phyloP scores from a whole-genome alignment of 2,113 vertebrate species.

The Campylorhamphus procurvoides region DNA sequence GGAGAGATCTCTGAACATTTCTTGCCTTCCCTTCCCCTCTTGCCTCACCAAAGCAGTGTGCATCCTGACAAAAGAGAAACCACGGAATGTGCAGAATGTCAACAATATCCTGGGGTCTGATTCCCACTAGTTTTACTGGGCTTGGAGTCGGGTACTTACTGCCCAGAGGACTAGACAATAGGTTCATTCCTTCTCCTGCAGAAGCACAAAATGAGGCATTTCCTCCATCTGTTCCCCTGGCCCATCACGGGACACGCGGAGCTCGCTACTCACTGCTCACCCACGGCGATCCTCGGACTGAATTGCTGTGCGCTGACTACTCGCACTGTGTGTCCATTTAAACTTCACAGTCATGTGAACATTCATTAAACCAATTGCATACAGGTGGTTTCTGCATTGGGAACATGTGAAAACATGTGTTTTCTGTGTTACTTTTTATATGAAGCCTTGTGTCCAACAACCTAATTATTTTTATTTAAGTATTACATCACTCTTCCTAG shows the following conservation, averaged over 20 bases:
- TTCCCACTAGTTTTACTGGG: constrained; percentile 15
- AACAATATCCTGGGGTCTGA: constrained; percentile 19
- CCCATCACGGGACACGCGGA: fast-evolving
- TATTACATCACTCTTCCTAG: background rate
- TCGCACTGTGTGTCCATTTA: background rate
- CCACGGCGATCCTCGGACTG: fast-evolving
- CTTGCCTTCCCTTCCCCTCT: background rate
- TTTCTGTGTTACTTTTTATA: constrained; percentile 25
- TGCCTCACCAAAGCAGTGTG: constrained; percentile 9
- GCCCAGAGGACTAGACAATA: constrained; percentile 32
- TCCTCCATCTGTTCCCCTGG: constrained; percentile 1
- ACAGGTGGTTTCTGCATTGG: constrained; percentile 11
- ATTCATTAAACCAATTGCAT: background rate
- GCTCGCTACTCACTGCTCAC: background rate
- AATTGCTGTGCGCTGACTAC: background rate
- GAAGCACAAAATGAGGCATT: constrained; percentile 17
- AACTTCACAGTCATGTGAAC: background rate
- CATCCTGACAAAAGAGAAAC: constrained; percentile 48
- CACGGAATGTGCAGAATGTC: constrained; percentile 59
- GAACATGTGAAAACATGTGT: constrained; percentile 37
- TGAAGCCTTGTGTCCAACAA: background rate
- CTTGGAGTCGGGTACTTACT: background rate
- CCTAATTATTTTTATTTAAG: constrained; percentile 25
- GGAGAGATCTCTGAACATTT: constrained; percentile 30
- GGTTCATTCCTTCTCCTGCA: constrained; percentile 25